Conservation (phyloP, 2,113 vertebrate genomes). For the Phocoena phocoena region DNA sequence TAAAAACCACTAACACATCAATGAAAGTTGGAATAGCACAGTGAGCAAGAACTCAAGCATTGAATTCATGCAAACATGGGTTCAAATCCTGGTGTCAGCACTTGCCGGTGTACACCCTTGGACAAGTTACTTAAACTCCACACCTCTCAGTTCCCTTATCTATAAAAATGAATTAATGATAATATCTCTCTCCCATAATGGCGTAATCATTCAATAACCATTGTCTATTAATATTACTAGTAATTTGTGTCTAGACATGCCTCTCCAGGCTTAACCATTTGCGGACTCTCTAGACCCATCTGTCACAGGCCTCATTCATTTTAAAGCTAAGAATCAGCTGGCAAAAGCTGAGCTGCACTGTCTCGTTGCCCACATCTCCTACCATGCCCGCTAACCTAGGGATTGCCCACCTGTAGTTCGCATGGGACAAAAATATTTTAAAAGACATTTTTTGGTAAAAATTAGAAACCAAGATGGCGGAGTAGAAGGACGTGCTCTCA, state of each 20-base stretch:
- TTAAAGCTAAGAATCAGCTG: neutral
- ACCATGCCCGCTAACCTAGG: neutral
- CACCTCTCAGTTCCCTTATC: neutral
- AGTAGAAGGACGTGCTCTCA: no score
- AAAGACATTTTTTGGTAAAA: neutral
- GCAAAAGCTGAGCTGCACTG: neutral
- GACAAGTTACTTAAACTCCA: neutral
- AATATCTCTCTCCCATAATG: neutral
- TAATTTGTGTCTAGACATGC: neutral
- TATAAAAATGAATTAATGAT: neutral
- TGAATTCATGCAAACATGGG: neutral
- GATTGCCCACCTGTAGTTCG: neutral
- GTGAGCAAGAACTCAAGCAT: neutral
- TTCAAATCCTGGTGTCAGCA: neutral
- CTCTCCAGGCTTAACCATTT: neutral
- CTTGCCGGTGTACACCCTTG: neutral
- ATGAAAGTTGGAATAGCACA: neutral
- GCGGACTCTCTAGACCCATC: neutral
- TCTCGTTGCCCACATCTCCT: accelerated
- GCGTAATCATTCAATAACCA: neutral
- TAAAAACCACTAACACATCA: neutral
- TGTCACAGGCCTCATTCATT: neutral
- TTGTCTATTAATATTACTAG: neutral
- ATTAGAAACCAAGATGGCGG: no score
- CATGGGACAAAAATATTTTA: neutral